Conservation (phyloP, 2,888 invertebrate genomes). For the Bimastos eiseni region DNA sequence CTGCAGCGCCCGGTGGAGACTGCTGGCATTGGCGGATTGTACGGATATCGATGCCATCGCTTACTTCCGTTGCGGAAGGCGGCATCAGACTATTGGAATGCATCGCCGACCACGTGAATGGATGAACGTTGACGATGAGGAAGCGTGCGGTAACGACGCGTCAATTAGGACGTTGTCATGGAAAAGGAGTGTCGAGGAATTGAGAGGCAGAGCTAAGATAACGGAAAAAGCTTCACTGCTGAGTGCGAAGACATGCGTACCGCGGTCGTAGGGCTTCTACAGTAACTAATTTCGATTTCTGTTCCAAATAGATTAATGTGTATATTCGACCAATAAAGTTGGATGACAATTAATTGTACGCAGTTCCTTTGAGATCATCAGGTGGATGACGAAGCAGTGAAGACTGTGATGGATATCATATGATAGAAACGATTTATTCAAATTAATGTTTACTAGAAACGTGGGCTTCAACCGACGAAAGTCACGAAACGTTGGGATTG, state of each 20-base stretch:
- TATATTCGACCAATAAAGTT: not conserved
- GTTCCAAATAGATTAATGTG: not conserved
- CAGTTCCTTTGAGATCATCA: not conserved
- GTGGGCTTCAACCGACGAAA: not conserved
- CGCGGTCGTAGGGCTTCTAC: not conserved
- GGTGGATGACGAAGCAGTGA: not conserved
- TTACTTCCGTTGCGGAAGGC: constrained; percentile 13
- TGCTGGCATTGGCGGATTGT: not conserved
- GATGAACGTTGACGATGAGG: not conserved
- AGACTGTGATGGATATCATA: not conserved
- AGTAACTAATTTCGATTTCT: not conserved
- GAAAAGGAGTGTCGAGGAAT: not conserved
- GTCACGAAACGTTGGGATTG: not conserved
- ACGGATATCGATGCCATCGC: not conserved
- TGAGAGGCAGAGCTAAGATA: not conserved
- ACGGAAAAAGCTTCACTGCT: not conserved
- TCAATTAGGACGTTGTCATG: not conserved
- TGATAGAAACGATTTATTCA: not conserved
- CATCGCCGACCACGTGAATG: too few relatives aligned
- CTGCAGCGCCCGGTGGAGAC: not conserved
- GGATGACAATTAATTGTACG: not conserved
- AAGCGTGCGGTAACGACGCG: too few relatives aligned
- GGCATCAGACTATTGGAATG: too few relatives aligned
- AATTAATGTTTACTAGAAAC: too few relatives aligned
- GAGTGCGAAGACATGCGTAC: not conserved